A percentile compares a stretch with the other conserved stretches of the same genome.
These are phyloP conservation scores for Stegastes partitus DNA, from an alignment of 2,113 vertebrate species.

Conservation along the genomic window DNA sequence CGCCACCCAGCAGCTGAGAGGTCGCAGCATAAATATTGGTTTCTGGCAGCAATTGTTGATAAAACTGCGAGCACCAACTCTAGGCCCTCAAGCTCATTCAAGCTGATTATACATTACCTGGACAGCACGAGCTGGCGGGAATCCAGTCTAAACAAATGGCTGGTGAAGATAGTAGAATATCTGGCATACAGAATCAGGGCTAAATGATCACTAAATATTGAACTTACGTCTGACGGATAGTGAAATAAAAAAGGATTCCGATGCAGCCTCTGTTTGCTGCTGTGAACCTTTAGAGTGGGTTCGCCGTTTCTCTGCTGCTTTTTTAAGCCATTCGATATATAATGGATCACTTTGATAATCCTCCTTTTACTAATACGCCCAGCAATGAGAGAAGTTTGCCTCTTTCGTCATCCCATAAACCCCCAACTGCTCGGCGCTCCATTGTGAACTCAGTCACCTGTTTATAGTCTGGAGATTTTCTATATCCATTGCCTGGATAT, in stretches of 20 bases:
- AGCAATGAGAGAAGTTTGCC: no score
- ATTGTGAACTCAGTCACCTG: background rate
- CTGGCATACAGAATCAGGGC: background rate
- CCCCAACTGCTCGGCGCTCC: background rate
- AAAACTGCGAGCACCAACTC: constrained; percentile 39
- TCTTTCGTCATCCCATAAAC: no score
- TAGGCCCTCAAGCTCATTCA: constrained; percentile 29
- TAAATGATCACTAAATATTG: constrained; percentile 4
- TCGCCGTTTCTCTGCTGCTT: background rate
- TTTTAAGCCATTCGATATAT: background rate
- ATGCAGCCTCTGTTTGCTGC: background rate
- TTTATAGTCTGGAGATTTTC: no score
- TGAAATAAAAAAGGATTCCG: constrained; percentile 3
- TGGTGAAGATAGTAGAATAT: constrained; percentile 38
- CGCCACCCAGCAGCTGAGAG: background rate
- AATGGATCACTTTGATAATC: background rate
- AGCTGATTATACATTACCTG: constrained; percentile 49
- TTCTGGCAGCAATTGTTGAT: constrained; percentile 28
- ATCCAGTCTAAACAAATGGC: constrained; percentile 45
- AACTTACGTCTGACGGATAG: background rate
- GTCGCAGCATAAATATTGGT: constrained; percentile 35
- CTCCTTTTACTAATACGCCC: no score
- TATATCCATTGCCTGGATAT: no score
- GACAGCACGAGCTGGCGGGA: constrained; percentile 17
- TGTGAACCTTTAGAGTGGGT: background rate